Evolutionary conservation across 1,140 invertebrate genomes (phyloP), one percentile per base, ranked within the genome.

Genomic region (Platyscapa corneri): DNA sequence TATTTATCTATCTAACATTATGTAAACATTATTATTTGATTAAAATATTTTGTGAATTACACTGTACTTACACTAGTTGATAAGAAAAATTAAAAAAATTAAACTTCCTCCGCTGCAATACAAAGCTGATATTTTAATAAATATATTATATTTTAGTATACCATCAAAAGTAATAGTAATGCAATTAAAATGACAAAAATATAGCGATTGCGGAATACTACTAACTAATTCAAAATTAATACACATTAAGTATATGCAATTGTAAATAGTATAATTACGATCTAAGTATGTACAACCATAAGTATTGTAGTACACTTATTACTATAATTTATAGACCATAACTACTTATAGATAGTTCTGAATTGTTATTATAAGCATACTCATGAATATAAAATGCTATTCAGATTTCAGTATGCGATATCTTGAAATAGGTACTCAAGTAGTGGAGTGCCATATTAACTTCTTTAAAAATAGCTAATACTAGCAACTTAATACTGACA

Each of bases 401-500:
- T 74, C 27, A 42, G 37, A 74, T 74, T 74, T 74, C 37, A 42
- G 37, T 23, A 27, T 42, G 27, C 37, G 70, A 74, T 42, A 42
- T 74, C 70, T 74, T 27, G 23, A 74, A 74, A 42, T 42, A 8
- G 37, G 37, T 74, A 42, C 23, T 74, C 70, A 74, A 74, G 37
- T 42, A 16, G 34, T 37, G 20, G 18, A 70, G 32, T 37, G 32
- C 34, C 34, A 37, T 37, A 70, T 70, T 70, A 70, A 70, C 67
- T 70, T 70, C 34, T 70, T 70, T 70, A 70, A 70, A 70, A 70
- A 70, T 70, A 70, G 67, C 34, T 37, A 70, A 39, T 70, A 37
- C 32, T 37, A 7, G 67, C 37, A 37, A 70, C 32, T 37, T 34
- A 70, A 70, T 12, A 37, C 67, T 37, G 30, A 37, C 67, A 70